Evolutionary conservation across 2,113 vertebrate species (phyloP), one percentile per base, ranked within the genome.

Genomic region (Orycteropus afer): DNA sequence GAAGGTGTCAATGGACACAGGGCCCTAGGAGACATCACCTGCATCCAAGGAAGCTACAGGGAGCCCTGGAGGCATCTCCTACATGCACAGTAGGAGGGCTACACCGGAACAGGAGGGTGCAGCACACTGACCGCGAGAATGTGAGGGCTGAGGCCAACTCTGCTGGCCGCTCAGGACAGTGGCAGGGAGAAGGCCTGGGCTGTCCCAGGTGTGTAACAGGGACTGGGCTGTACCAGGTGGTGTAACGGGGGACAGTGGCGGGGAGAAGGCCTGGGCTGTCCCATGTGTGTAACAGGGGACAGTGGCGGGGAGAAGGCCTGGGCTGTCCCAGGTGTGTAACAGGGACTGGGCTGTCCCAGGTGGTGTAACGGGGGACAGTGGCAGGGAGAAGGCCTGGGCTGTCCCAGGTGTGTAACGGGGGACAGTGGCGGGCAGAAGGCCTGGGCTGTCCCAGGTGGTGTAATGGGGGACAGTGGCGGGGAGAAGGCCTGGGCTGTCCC

Each of bases 21-120:
- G 42, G 34, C 69, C 59, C 2, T 0, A 5, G 29, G 47, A 59
- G 34, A 1, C 2, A 1, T 1, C 8, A 7, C 14, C 59, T 1
- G 2, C 34, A 51, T 82, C 32, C 10, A 63, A 40, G 22, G 23
- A 34, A 77, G 65, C 25, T 29, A 4, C 45, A 51, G 59, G 42
- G 8, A n/a, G 6, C 15, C 53, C 53, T 55, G 15, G 18, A 45
- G 5, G 27, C 10, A 7, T 27, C 32, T 37, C 42, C 23, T 13
- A 4, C 23, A 47, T 15, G n/a, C 45, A 61, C 63, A n/a, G 63
- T 65, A 69, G 65, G 57, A 53, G 42, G 40, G 47, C 57, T 12
- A n/a, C n/a, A 1, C 18, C 55, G 42, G 7, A 32, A 37, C 45
- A 2, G 20, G 63, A 65, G 59, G 11, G 5, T 32, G 90, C 7